Conservation (phyloP, 2,797 vertebrate genomes). For the Brachyrhaphis roseni region DNA sequence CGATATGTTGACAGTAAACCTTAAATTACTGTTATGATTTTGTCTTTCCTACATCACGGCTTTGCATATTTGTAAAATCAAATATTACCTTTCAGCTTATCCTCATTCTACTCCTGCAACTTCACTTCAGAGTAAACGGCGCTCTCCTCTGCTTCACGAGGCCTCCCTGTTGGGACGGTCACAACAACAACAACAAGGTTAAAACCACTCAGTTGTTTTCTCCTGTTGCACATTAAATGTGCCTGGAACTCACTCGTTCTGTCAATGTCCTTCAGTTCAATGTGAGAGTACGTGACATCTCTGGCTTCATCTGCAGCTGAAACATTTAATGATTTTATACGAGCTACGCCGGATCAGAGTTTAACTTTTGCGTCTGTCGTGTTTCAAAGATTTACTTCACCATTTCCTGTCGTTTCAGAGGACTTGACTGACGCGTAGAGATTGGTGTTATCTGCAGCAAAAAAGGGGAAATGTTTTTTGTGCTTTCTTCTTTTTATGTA, state of each 20-base stretch:
- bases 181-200: background rate
- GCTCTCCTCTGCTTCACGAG: background rate
- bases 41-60: background rate
- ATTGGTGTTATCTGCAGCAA: fast-evolving
- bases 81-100: background rate
- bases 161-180: background rate
- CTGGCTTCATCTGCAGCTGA: constrained; percentile 10
- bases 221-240: background rate
- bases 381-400: background rate
- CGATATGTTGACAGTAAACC: background rate
- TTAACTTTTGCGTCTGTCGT: background rate
- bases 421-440: background rate
- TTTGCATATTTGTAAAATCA: background rate
- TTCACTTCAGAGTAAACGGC: background rate
- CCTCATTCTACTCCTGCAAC: no score
- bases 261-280: constrained; percentile 2
- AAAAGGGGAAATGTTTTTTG: fast-evolving
- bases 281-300: background rate
- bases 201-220: no score
- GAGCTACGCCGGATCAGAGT: background rate
- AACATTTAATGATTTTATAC: background rate
- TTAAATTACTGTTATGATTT: background rate
- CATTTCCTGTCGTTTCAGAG: background rate
- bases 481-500: background rate
- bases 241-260: constrained; percentile 3